Conservation (phyloP, 2,113 vertebrate species). For the Tyto alba region DNA sequence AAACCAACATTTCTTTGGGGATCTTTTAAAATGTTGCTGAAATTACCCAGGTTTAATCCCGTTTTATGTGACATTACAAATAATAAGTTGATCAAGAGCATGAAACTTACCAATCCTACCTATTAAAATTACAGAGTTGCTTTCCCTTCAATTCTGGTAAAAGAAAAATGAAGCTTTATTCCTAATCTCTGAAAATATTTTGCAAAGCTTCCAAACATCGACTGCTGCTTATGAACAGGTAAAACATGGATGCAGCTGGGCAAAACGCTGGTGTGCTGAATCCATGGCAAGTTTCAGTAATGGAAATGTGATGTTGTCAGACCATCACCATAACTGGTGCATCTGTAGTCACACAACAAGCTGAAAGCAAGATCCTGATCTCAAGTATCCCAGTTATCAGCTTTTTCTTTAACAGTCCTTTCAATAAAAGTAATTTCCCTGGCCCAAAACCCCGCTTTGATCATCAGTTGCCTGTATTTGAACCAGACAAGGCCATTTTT, state of each 20-base stretch:
- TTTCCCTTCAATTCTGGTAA: not conserved
- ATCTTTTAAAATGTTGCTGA: not conserved
- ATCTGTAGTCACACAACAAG: not conserved
- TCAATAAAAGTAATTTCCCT: not conserved
- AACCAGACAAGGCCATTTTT: not conserved
- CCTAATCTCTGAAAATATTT: not conserved
- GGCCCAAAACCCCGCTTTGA: not conserved
- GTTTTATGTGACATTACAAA: not conserved
- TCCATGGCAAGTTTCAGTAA: not conserved
- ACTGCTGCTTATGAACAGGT: not conserved
- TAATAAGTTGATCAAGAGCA: not conserved
- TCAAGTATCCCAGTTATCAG: not conserved
- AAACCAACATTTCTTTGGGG: not conserved
- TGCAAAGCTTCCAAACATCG: not conserved
- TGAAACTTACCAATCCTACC: not conserved
- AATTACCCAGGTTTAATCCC: not conserved
- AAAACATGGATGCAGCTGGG: not conserved
- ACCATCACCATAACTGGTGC: not conserved
- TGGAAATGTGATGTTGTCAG: not conserved
- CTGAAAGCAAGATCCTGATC: not conserved
- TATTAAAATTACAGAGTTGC: not conserved
- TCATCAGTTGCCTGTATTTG: not conserved
- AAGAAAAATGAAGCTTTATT: not conserved
- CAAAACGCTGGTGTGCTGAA: not conserved
- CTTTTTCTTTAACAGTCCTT: not conserved